Percentiles rank a stretch among this genome's conserved stretches.
Evolutionary conservation across 2,888 invertebrate genomes (phyloP).

Genomic region (Xestia sexstrigata): DNA sequence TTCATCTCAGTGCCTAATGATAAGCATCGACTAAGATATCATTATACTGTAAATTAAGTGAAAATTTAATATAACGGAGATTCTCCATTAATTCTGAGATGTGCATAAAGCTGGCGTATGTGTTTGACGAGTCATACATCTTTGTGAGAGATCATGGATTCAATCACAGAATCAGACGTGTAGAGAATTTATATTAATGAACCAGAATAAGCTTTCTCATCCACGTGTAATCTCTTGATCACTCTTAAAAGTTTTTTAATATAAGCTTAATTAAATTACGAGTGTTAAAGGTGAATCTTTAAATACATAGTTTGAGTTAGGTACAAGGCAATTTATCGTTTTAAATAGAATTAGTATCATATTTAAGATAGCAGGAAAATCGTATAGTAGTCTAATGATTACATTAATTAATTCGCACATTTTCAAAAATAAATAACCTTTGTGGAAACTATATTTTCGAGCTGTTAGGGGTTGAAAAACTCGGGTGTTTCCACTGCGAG

Average conservation of each 20-base stretch:
- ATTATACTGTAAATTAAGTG: conserved; percentile 68
- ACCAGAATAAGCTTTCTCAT: background rate
- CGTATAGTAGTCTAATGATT: background rate
- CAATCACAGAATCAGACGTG: background rate
- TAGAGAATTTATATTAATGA: background rate
- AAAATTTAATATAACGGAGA: conserved; percentile 57
- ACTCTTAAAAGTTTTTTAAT: background rate
- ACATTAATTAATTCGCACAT: background rate
- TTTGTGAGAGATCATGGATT: background rate
- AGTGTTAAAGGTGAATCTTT: background rate
- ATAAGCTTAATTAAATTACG: background rate
- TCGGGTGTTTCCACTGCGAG: too few relatives aligned
- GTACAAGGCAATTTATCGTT: background rate
- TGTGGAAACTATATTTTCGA: background rate
- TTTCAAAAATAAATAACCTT: background rate
- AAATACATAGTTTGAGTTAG: conserved; percentile 4
- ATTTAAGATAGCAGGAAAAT: background rate
- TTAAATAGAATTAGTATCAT: background rate
- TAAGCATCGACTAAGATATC: conserved; percentile 72
- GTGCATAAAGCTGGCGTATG: conserved; percentile 27
- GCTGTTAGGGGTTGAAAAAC: background rate
- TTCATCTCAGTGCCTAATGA: conserved; percentile 72
- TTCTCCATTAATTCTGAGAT: conserved; percentile 55
- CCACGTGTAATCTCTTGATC: background rate
- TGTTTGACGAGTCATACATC: conserved; percentile 27